These are phyloP conservation scores for Porites australiensis DNA, from an alignment of 64 coral and sea anemone species.

Conservation along the genomic window DNA sequence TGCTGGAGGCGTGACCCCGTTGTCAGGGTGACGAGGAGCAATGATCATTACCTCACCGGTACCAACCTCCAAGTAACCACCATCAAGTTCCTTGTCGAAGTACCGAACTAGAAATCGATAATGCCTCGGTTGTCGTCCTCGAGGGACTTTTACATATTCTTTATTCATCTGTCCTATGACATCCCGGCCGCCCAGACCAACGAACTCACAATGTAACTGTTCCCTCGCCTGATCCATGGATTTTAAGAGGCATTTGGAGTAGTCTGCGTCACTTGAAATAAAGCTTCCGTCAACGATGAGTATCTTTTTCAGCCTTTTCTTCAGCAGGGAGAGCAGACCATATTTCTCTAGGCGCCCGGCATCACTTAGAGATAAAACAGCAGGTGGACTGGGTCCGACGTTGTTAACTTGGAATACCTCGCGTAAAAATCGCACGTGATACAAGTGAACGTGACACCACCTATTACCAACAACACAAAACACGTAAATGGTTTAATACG, in stretches of 20 bases:
- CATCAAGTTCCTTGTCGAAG: conserved; percentile 55
- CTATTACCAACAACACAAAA: conserved; percentile 24
- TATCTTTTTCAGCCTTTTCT: conserved; percentile 82
- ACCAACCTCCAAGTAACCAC: conserved; percentile 48
- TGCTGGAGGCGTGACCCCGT: conserved; percentile 31
- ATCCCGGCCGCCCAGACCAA: conserved; percentile 77
- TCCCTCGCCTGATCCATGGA: conserved; percentile 82
- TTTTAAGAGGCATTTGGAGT: conserved; percentile 64
- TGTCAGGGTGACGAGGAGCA: conserved; percentile 64
- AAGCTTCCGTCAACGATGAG: conserved; percentile 83
- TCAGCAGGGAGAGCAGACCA: conserved; percentile 80
- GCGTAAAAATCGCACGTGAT: conserved; percentile 86
- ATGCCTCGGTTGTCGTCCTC: conserved; percentile 60
- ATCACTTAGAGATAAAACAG: conserved; percentile 82
- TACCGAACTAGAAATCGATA: conserved; percentile 87
- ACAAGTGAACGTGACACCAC: conserved; percentile 89
- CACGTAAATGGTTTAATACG: not conserved
- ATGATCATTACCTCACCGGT: conserved; percentile 78
- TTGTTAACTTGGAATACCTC: conserved; percentile 82
- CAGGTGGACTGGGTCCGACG: conserved; percentile 80
- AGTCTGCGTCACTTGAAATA: conserved; percentile 57
- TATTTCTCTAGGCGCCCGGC: conserved; percentile 91
- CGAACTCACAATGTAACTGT: conserved; percentile 78
- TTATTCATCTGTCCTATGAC: conserved; percentile 79
- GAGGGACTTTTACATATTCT: conserved; percentile 64